Percentiles rank a stretch among this genome's conserved stretches.
These are phyloP conservation scores for Podarcis muralis DNA, from an alignment of 2,113 vertebrate genomes.

Conservation along the genomic window DNA sequence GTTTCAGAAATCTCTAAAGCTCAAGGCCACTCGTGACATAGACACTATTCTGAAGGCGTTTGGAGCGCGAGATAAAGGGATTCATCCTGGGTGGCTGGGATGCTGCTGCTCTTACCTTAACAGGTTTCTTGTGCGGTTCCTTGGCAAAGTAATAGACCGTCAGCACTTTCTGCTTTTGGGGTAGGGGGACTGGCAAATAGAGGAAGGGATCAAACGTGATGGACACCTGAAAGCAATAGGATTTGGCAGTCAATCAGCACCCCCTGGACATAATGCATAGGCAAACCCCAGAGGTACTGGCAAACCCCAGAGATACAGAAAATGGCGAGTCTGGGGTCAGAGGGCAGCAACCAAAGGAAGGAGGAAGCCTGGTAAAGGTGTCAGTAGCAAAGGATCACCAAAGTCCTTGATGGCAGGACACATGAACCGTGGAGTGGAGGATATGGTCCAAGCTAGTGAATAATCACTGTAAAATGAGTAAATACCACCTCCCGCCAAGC, in stretches of 20 bases:
- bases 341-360: background rate
- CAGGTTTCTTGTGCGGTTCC: slow-evolving; percentile 94
- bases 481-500: background rate
- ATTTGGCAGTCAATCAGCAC: background rate
- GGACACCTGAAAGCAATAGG: slow-evolving; percentile 83
- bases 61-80: background rate
- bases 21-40: background rate
- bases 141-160: slow-evolving; percentile 94
- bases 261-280: accelerated
- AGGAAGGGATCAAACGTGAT: slow-evolving; percentile 99
- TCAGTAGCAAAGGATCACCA: background rate
- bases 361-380: background rate
- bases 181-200: slow-evolving; percentile 94
- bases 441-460: background rate
- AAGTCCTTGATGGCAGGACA: background rate
- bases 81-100: too few species aligned
- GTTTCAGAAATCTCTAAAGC: background rate
- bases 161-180: slow-evolving; percentile 97
- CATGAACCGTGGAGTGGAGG: background rate
- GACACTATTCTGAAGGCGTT: background rate
- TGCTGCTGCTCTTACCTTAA: slow-evolving; percentile 85
- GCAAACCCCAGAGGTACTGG: background rate
- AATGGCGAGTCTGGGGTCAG: background rate
- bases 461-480: background rate
- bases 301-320: background rate